Conservation (phyloP, 2,888 invertebrate genomes). For the Limnephilus lunatus region DNA sequence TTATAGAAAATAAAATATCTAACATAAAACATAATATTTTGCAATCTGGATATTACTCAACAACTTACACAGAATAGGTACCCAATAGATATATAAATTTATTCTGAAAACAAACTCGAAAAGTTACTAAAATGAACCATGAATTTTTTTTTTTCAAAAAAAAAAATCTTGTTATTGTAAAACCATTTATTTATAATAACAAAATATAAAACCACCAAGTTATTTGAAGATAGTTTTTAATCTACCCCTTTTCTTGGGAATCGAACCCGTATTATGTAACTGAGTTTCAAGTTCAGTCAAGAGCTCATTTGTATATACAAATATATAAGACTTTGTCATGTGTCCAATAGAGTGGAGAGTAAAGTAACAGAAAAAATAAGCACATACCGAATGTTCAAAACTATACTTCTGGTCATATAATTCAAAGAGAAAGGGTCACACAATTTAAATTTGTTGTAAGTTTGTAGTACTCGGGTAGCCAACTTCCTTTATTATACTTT, state of each 20-base stretch:
- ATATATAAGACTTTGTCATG: background rate
- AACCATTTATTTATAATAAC: background rate
- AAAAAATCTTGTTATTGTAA: background rate
- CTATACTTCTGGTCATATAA: background rate
- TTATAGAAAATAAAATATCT: background rate
- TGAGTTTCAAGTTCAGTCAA: background rate
- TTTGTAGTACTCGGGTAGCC: background rate
- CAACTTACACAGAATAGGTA: background rate
- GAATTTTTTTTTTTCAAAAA: background rate
- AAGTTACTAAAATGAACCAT: background rate
- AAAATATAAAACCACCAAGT: background rate
- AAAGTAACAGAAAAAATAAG: background rate
- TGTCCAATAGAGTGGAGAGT: background rate
- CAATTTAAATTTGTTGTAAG: background rate
- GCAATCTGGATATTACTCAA: background rate
- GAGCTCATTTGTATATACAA: background rate
- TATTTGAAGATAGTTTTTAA: background rate
- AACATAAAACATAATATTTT: background rate
- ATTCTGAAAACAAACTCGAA: background rate
- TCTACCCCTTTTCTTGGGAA: background rate
- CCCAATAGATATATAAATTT: background rate
- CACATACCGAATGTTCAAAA: background rate
- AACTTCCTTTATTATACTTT: too few species aligned
- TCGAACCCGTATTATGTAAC: background rate
- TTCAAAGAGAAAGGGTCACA: background rate